These are phyloP conservation scores for Drosophila miranda DNA, from an alignment of 1,140 invertebrate genomes.

Conservation along the genomic window DNA sequence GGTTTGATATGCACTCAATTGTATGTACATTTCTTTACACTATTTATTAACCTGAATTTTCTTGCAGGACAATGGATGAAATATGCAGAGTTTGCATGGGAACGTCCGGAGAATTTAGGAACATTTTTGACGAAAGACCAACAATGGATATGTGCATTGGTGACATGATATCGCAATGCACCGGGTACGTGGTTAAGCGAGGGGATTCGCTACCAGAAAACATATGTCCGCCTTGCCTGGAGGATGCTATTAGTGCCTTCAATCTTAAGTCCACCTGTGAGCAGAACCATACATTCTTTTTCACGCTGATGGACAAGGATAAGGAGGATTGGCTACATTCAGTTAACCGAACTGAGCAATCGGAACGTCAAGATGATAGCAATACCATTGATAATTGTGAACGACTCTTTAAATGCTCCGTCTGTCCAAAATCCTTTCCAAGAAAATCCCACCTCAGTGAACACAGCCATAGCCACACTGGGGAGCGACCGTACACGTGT, in stretches of 20 bases:
- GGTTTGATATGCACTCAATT: too few relatives aligned
- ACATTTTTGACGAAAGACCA: not conserved
- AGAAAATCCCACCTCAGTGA: too few relatives aligned
- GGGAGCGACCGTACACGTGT: not conserved
- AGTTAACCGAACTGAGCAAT: too few relatives aligned
- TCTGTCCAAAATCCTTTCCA: too few relatives aligned
- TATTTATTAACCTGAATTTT: not conserved
- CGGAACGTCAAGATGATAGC: too few relatives aligned
- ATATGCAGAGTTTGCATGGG: conserved; percentile 1
- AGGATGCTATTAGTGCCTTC: not conserved
- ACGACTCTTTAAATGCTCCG: too few relatives aligned
- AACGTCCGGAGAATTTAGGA: not conserved
- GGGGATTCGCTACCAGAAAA: not conserved
- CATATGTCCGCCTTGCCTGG: conserved; percentile 1
- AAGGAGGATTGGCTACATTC: too few relatives aligned
- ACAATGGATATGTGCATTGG: not conserved
- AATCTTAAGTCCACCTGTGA: not conserved
- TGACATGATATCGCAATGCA: conserved; percentile 4
- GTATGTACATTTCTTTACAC: too few relatives aligned
- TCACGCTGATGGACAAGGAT: too few relatives aligned
- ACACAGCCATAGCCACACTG: too few relatives aligned
- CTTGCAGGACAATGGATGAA: not conserved
- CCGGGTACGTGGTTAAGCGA: not conserved
- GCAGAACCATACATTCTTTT: not conserved
- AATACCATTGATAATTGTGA: too few relatives aligned